A percentile compares a stretch with the other conserved stretches of the same genome.
Conservation (phyloP, 1,140 invertebrate species). For the Manduca sexta region DNA sequence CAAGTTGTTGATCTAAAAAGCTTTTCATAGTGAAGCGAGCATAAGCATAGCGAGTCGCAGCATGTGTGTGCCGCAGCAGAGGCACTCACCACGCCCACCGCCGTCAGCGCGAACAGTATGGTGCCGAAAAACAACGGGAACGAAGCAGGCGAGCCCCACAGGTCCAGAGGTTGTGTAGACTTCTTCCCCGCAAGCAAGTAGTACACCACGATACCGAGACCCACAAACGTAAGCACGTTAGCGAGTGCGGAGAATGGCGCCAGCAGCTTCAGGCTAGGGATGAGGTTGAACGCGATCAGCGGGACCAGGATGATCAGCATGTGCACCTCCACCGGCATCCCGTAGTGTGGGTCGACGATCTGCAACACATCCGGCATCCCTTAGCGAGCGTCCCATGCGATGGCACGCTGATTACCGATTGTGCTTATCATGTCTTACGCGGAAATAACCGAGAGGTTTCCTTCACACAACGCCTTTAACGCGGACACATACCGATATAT, state of each 20-base stretch:
- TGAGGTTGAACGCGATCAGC: slow-evolving; percentile 80
- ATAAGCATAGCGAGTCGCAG: too few species aligned
- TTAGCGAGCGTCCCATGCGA: too few species aligned
- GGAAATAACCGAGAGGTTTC: too few species aligned
- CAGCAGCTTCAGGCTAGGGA: slow-evolving; percentile 85
- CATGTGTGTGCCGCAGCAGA: too few species aligned
- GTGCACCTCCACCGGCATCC: slow-evolving; percentile 67
- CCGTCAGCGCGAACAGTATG: slow-evolving; percentile 91
- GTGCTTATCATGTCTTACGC: too few species aligned
- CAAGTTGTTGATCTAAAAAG: too few species aligned
- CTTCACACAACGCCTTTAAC: too few species aligned
- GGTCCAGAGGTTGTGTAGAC: slow-evolving; percentile 70
- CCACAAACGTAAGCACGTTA: slow-evolving; percentile 81
- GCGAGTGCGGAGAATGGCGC: slow-evolving; percentile 88
- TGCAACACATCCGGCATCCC: slow-evolving; percentile 20
- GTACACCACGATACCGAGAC: slow-evolving; percentile 81
- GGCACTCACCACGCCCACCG: slow-evolving; percentile 87
- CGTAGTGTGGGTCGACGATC: slow-evolving; percentile 67
- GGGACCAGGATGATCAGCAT: slow-evolving; percentile 80
- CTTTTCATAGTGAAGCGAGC: too few species aligned
- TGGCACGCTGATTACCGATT: too few species aligned
- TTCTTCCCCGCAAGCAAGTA: slow-evolving; percentile 79
- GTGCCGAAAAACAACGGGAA: slow-evolving; percentile 90
- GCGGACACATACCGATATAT: too few species aligned
- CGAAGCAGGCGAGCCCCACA: slow-evolving; percentile 73